phyloP scores from a whole-genome alignment of 2,797 vertebrate genomes.

The Tadarida brasiliensis region DNA sequence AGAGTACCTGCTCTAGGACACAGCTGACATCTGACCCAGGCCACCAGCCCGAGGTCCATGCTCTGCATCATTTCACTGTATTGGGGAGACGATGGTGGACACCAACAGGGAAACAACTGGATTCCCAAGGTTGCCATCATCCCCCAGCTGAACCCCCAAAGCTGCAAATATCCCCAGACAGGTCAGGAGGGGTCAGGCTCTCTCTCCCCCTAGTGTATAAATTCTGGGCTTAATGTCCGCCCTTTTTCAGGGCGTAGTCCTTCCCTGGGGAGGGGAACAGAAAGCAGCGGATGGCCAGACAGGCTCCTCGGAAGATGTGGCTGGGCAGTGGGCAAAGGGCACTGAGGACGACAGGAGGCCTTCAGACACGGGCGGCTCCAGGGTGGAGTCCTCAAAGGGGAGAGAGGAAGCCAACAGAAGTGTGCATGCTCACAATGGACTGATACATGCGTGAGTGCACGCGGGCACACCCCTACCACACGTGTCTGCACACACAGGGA shows the following conservation, averaged over 20 bases:
- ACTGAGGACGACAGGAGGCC: fast-evolving
- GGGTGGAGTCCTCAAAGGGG: not conserved
- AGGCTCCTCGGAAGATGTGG: fast-evolving
- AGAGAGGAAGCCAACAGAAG: not conserved
- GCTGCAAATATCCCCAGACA: not conserved
- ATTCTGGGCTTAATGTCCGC: not conserved
- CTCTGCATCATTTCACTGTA: fast-evolving
- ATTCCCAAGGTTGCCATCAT: not conserved
- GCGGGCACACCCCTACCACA: fast-evolving
- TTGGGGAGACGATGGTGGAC: too few relatives aligned
- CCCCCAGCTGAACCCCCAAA: not conserved
- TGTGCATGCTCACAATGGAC: fast-evolving
- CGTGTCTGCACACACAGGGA: too few relatives aligned
- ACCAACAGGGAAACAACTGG: not conserved
- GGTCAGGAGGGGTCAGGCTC: fast-evolving
- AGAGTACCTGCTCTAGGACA: too few relatives aligned
- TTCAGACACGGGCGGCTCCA: not conserved
- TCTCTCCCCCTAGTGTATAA: fast-evolving
- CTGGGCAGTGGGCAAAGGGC: not conserved
- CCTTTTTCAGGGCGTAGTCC: not conserved
- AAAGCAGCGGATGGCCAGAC: fast-evolving
- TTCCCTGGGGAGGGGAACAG: fast-evolving
- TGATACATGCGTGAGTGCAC: fast-evolving
- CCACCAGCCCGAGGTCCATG: fast-evolving
- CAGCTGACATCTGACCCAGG: not conserved